Evolutionary conservation across 2,888 invertebrate species (phyloP).

Genomic region (Drosophila histrio): DNA sequence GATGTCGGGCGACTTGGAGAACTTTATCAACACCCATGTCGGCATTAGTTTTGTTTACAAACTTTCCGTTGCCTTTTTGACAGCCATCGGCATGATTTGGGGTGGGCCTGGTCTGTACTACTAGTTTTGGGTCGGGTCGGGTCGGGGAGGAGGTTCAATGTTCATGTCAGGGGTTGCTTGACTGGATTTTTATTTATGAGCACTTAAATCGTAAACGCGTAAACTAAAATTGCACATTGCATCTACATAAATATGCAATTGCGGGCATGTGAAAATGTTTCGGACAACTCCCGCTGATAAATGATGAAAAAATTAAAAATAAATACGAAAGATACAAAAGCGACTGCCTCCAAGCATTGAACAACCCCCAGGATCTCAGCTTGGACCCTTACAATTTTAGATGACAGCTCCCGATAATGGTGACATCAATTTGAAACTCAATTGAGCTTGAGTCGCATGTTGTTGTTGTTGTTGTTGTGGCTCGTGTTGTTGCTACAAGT

Average conservation of each 20-base stretch:
- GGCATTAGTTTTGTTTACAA: slow-evolving; percentile 83
- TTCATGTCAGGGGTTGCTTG: slow-evolving; percentile 44
- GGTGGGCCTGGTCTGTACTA: slow-evolving; percentile 27
- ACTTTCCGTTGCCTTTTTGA: slow-evolving; percentile 81
- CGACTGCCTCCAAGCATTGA: background rate
- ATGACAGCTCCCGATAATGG: slow-evolving; percentile 82
- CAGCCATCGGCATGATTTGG: slow-evolving; percentile 41
- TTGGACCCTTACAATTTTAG: slow-evolving; percentile 56
- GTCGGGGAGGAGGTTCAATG: background rate
- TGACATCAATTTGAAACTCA: slow-evolving; percentile 84
- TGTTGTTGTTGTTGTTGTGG: slow-evolving; percentile 30
- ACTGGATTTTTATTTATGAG: slow-evolving; percentile 75
- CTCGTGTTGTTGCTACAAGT: slow-evolving; percentile 43
- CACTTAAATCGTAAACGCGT: slow-evolving; percentile 77
- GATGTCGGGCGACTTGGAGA: slow-evolving; percentile 53
- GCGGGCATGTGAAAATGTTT: slow-evolving; percentile 67
- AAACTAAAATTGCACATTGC: slow-evolving; percentile 76
- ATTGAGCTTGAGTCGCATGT: slow-evolving; percentile 73
- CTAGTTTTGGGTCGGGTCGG: background rate
- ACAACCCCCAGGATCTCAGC: slow-evolving; percentile 3
- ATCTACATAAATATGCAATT: slow-evolving; percentile 81
- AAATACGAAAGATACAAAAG: slow-evolving; percentile 54
- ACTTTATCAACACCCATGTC: slow-evolving; percentile 79
- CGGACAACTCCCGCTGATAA: slow-evolving; percentile 60
- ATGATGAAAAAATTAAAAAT: slow-evolving; percentile 75